Evolutionary conservation across 2,888 invertebrate genomes (phyloP).

Genomic region (Lepidocyrtinus sp.): DNA sequence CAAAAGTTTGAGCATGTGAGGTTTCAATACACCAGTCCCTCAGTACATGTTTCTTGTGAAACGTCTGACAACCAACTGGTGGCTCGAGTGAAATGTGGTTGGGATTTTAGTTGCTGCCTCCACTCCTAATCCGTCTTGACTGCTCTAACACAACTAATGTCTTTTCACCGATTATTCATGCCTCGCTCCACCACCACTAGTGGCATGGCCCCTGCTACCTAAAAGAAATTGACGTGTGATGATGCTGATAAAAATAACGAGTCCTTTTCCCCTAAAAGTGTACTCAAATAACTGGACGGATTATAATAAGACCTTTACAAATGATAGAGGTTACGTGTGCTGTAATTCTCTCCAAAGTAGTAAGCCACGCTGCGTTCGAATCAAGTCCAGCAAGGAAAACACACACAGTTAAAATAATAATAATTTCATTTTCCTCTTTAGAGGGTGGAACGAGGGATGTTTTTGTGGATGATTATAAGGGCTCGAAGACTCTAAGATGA

Average conservation of each 20-base stretch:
- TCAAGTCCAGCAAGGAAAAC: slow-evolving; percentile 1
- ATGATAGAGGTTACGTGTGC: background rate
- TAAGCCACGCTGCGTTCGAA: slow-evolving; percentile 8
- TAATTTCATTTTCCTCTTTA: slow-evolving; percentile 46
- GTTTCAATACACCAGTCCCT: too few relatives aligned
- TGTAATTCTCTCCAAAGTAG: background rate
- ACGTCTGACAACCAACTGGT: slow-evolving; percentile 48
- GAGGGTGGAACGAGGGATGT: slow-evolving; percentile 20
- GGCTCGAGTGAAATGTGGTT: slow-evolving; percentile 51
- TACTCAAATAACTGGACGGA: too few relatives aligned
- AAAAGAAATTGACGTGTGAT: slow-evolving; percentile 3
- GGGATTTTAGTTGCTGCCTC: slow-evolving; percentile 40
- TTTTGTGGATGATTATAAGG: slow-evolving; percentile 2
- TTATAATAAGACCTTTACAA: background rate
- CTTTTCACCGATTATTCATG: slow-evolving; percentile 41
- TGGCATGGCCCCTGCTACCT: slow-evolving; percentile 28
- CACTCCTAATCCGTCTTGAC: slow-evolving; percentile 53
- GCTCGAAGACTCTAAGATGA: background rate
- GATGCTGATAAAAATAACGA: background rate
- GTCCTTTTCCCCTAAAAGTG: background rate
- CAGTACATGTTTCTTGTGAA: background rate
- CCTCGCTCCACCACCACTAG: slow-evolving; percentile 33
- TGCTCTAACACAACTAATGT: slow-evolving; percentile 54
- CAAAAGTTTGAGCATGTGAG: too few relatives aligned
- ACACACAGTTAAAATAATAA: slow-evolving; percentile 19